phyloP scores from a whole-genome alignment of 2,113 vertebrate genomes.

The Phylloscopus trochilus region DNA sequence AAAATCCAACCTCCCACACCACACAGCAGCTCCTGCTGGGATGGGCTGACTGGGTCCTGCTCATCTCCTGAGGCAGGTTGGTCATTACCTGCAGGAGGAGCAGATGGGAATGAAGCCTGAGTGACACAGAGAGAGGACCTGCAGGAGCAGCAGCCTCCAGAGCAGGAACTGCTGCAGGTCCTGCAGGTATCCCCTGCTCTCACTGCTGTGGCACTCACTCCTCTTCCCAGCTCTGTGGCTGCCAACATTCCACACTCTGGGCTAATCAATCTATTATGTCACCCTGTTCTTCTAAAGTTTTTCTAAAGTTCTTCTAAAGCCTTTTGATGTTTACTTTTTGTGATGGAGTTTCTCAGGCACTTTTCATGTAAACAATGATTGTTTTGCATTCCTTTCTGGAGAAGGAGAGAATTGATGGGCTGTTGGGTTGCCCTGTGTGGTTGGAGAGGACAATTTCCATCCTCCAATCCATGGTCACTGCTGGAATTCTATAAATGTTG shows the following conservation, averaged over 20 bases:
- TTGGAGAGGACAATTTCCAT: no score
- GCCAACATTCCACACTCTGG: background rate
- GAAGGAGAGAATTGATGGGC: no score
- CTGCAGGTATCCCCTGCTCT: background rate
- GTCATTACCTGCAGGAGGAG: background rate
- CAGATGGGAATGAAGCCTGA: background rate
- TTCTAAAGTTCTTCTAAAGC: no score
- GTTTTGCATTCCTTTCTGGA: no score
- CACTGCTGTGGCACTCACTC: background rate
- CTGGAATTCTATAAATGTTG: no score
- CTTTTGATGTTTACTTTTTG: no score
- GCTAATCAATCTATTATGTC: background rate
- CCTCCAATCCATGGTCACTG: no score
- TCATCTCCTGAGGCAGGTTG: background rate
- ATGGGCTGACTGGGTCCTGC: background rate
- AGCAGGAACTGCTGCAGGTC: background rate
- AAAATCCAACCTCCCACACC: background rate
- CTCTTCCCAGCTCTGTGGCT: background rate
- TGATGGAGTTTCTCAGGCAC: no score
- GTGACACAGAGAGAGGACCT: background rate
- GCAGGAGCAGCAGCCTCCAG: background rate
- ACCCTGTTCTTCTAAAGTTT: no score
- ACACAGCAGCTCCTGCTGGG: background rate
- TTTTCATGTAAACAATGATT: no score
- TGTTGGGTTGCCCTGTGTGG: no score